Percentiles rank a stretch among this genome's conserved stretches.
These are phyloP conservation scores for Myathropa florea DNA, from an alignment of 2,888 invertebrate genomes.

Conservation along the genomic window DNA sequence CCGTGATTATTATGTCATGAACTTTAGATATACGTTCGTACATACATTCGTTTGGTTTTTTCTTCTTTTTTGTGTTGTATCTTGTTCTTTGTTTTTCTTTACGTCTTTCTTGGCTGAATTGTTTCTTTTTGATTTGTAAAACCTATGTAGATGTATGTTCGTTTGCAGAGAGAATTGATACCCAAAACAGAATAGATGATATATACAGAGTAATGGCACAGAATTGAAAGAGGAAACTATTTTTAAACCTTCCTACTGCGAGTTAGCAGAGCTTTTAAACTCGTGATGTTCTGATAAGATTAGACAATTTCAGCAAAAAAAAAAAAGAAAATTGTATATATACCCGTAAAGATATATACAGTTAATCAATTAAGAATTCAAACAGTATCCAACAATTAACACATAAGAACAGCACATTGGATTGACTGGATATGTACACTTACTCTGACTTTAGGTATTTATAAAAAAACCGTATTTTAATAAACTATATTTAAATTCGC, in stretches of 20 bases:
- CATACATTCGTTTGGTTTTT: constrained; percentile 12
- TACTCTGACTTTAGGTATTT: constrained; percentile 26
- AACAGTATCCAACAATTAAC: constrained; percentile 43
- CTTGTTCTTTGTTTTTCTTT: constrained; percentile 15
- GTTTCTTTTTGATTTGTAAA: constrained; percentile 12
- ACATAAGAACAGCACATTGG: constrained; percentile 21
- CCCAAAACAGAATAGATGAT: constrained; percentile 56
- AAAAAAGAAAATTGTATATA: constrained; percentile 1
- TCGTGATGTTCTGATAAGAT: constrained; percentile 70
- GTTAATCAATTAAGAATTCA: constrained; percentile 60
- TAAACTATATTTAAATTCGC: neutral
- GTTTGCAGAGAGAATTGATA: constrained; percentile 10
- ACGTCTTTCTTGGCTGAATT: neutral
- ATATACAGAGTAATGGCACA: constrained; percentile 22
- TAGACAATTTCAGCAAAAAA: constrained; percentile 52
- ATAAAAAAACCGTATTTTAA: neutral
- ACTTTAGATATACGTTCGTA: constrained; percentile 51
- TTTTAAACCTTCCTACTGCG: constrained; percentile 56
- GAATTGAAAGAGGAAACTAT: constrained; percentile 45
- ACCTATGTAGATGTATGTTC: neutral
- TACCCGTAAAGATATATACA: constrained; percentile 34
- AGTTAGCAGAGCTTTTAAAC: constrained; percentile 57
- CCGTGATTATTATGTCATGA: constrained; percentile 78
- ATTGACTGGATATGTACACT: constrained; percentile 34
- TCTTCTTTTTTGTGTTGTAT: neutral